Evolutionary conservation across 30 jellyfish, hydroid and myxozoan species (phyloP).

Genomic region (Hydra vulgaris): DNA sequence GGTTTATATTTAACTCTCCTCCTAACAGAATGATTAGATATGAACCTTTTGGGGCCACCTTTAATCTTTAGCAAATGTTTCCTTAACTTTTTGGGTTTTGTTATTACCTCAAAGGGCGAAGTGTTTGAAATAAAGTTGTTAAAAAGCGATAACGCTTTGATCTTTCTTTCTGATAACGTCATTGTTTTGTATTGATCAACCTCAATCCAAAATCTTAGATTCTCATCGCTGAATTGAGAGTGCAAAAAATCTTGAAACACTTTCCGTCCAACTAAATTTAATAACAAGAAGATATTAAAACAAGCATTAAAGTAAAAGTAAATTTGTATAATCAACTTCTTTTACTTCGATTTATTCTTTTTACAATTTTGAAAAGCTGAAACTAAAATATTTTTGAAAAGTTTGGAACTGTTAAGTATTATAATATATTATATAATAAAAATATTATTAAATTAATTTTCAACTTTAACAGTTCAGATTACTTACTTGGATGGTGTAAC

Average conservation of each 20-base stretch:
- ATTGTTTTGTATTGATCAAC: conserved; percentile 53
- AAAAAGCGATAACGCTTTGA: conserved; percentile 49
- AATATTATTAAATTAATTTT: no score
- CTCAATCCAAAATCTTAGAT: conserved; percentile 85
- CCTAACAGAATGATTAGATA: no score
- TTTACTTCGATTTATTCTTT: no score
- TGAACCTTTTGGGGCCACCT: no score
- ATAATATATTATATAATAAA: no score
- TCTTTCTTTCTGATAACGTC: conserved; percentile 42
- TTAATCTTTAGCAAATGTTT: neutral
- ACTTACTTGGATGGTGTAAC: conserved; percentile 56
- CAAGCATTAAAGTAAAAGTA: neutral
- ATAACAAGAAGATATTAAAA: no score
- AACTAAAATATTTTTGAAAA: no score
- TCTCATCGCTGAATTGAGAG: conserved; percentile 86
- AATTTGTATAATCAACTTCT: no score
- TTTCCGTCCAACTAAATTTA: conserved; percentile 72
- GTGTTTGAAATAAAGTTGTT: conserved; percentile 72
- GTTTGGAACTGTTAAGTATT: no score
- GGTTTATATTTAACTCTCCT: no score
- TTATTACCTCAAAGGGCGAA: conserved; percentile 86
- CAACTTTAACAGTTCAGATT: no score
- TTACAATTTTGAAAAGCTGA: no score
- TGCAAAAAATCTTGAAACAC: conserved; percentile 79
- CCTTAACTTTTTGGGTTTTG: neutral